A percentile compares a stretch with the other conserved stretches of the same genome.
Conservation (phyloP, 2,797 vertebrate species). For the Sciurus vulgaris region DNA sequence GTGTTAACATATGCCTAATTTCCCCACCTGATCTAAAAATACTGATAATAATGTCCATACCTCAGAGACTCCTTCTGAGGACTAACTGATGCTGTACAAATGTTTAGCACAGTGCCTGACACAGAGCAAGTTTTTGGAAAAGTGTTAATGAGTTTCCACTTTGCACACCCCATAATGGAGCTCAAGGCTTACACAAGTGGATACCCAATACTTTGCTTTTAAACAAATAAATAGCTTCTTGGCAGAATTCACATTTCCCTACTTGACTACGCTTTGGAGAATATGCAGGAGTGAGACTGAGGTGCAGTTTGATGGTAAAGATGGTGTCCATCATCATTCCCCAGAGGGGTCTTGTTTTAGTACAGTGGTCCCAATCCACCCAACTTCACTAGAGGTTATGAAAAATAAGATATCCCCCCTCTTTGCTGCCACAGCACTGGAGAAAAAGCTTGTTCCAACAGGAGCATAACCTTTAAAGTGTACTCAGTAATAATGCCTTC, state of each 20-base stretch:
- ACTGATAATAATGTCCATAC: neutral
- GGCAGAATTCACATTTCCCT: neutral
- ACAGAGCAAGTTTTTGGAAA: neutral
- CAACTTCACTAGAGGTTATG: neutral
- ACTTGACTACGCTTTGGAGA: neutral
- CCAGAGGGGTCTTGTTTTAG: neutral
- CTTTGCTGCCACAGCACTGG: neutral
- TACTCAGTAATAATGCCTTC: conserved; percentile 60
- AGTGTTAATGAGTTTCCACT: neutral
- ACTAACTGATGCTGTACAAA: neutral
- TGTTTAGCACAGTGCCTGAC: neutral
- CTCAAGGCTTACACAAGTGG: neutral
- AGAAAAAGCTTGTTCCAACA: neutral
- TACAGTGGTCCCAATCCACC: neutral
- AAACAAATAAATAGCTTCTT: neutral
- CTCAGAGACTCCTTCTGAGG: neutral
- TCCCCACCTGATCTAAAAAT: neutral
- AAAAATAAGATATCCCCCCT: neutral
- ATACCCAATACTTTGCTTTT: neutral
- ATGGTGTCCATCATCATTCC: fast-evolving
- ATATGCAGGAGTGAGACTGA: too few species aligned
- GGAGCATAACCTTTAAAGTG: conserved; percentile 56
- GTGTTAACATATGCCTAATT: neutral
- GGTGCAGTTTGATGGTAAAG: neutral
- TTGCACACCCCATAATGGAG: neutral